Percentiles rank a stretch among this genome's conserved stretches.
These are phyloP conservation scores for Coenonympha glycerion DNA, from an alignment of 2,888 invertebrate genomes.

Conservation along the genomic window DNA sequence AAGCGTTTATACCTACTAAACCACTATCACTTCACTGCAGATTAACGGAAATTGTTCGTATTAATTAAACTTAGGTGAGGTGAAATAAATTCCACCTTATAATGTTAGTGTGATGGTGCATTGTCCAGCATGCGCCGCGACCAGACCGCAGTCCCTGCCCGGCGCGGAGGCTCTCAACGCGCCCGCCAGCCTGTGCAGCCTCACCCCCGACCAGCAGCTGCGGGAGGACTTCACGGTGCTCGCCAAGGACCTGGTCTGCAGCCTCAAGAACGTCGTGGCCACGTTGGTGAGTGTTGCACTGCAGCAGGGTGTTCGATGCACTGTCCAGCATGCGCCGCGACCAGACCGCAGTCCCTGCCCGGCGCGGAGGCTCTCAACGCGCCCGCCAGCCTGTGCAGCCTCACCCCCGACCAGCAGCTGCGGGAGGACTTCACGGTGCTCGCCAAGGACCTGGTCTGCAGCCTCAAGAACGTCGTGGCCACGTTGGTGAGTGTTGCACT, in stretches of 20 bases:
- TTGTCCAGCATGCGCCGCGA: conserved; percentile 61
- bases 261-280: conserved; percentile 77
- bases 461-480: conserved; percentile 32
- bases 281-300: conserved; percentile 48
- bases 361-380: conserved; percentile 62
- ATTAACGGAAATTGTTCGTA: neutral
- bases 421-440: conserved; percentile 81
- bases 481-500: neutral
- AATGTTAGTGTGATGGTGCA: neutral
- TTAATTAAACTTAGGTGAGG: neutral
- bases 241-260: conserved; percentile 81
- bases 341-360: conserved; percentile 76
- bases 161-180: conserved; percentile 62
- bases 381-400: conserved; percentile 57
- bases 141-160: conserved; percentile 75
- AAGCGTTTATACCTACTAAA: too few species aligned
- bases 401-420: conserved; percentile 71
- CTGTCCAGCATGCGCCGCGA: conserved; percentile 63
- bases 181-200: conserved; percentile 57
- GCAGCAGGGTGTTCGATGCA: too few species aligned
- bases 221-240: conserved; percentile 81
- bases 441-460: conserved; percentile 81
- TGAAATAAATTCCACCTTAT: neutral
- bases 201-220: conserved; percentile 71
- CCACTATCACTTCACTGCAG: neutral